Evolutionary conservation across 1,140 invertebrate genomes (phyloP), one percentile per base, ranked within the genome.

Genomic region (Habropoda laboriosa): DNA sequence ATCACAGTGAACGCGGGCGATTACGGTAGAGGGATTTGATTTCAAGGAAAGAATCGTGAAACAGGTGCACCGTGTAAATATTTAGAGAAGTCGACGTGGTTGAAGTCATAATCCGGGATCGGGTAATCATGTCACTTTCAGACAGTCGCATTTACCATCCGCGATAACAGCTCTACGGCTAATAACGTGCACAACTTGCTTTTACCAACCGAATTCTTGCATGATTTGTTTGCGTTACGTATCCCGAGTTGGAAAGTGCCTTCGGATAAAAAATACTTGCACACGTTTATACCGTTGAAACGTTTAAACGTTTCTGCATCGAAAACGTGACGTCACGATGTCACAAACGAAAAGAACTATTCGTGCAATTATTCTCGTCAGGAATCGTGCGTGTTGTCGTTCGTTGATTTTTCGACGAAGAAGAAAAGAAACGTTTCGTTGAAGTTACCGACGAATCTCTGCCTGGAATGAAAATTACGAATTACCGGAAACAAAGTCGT

Each of bases 41-140:
- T 74, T 64, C 35, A 13, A 47, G 38, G 35, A 64, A 74, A 82
- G 51, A 68, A 32, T 55, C 40, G 35, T 24, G 55, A 79, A 42
- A 55, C 76, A 51, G 42, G 55, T 73, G 82, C 51, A 47, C 6
- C 21, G 13, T 8, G 30, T 64, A 80, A 85, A 85, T 85, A 84
- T 85, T 85, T 81, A 57, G 40, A 12, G 2, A 49, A 67, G 55
- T 66, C 82, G 21, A 32, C 45, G 27, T 1, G 21, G 38, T 79
- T 63, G 75, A 82, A 73, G 18, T 68, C 18, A 42, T 79, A 73
- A 83, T 82, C 81, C 21, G 38, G 32, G 38, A 18, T 0, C 13
- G 18, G 13, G 64, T 61, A 71, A 84, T 71, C 58, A 42, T 30
- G 66, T 80, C 66, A 53, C 42, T 67, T 24, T 51, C 67, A 66